Evolutionary conservation across 2,797 vertebrate species (phyloP), one percentile per base, ranked within the genome.

Genomic region (Acrossocheilus fasciatus): DNA sequence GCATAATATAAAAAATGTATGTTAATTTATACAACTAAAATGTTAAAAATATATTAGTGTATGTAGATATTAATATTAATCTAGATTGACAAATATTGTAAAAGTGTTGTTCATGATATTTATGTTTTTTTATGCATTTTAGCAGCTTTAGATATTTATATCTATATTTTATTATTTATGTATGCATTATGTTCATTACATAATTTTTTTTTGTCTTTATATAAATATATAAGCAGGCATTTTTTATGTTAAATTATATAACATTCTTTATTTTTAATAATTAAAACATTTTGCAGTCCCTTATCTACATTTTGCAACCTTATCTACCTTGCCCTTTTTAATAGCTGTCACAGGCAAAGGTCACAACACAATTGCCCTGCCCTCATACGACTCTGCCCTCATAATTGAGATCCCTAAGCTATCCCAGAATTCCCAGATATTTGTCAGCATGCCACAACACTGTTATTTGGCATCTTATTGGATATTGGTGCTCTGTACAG

Each of bases 261-360:
- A 15, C 14, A 17, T 66, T 64, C 6, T 64, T 64, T 34, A 66
- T 66, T 66, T 34, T 36, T 1, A 66, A 68, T 68, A 68, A 17
- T 18, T 68, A 68, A 36, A 30, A 68, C 6, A 34, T 68, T 68
- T 18, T 68, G 15, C 30, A 17, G 6, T 36, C 15, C 20, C 39
- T 95, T 91, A 92, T 91, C 93, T 91, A n/a, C 91, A 26, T 26
- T 26, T 26, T 26, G 30, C n/a, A 4, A 76, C 20, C 39, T 95
- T 91, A 92, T 91, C 93, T 91, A n/a, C 91, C 89, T 91, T 91
- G 91, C 79, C 30, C 90, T 90, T 87, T 93, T 93, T 91, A 62
- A 89, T 91, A 83, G 50, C 83, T 85, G 41, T 68, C 68, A 87
- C 87, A 87, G 89, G 79, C 87, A 92, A 83, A 77, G 91, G 93